Percentiles rank a stretch among this genome's conserved stretches.
phyloP scores from a whole-genome alignment of 1,140 invertebrate genomes.

The Penaeus chinensis region DNA sequence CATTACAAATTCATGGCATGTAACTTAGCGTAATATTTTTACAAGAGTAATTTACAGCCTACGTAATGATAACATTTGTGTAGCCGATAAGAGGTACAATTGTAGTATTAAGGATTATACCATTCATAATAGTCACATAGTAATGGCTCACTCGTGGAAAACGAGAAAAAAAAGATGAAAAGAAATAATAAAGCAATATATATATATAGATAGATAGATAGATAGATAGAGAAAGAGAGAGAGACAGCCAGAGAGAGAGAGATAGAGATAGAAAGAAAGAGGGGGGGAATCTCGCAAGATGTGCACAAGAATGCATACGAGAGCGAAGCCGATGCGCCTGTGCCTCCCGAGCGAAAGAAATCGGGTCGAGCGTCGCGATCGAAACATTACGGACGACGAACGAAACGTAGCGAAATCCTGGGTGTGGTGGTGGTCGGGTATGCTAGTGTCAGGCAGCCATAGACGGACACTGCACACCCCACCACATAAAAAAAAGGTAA shows the following conservation, averaged over 20 bases:
- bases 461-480: constrained; percentile 18
- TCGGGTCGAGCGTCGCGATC: neutral
- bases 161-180: neutral
- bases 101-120: too few species aligned
- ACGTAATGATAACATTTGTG: too few species aligned
- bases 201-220: neutral
- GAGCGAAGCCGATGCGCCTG: too few species aligned
- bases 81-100: too few species aligned
- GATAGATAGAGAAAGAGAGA: neutral
- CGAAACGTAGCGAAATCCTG: neutral
- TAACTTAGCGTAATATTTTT: too few species aligned
- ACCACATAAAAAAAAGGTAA: constrained; percentile 27
- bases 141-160: too few species aligned
- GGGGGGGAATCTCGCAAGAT: neutral
- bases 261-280: neutral
- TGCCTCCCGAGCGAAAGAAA: too few species aligned
- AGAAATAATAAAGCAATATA: too few species aligned
- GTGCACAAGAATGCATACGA: neutral
- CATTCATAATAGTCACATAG: too few species aligned
- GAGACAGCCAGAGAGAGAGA: neutral
- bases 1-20: too few species aligned
- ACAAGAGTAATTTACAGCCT: too few species aligned
- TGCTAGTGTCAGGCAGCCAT: constrained; percentile 11
- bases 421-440: constrained; percentile 1
- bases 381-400: constrained; percentile 19